A percentile compares a stretch with the other conserved stretches of the same genome.
Evolutionary conservation across 2,888 invertebrate genomes (phyloP).

Genomic region (Drosophila anceps): DNA sequence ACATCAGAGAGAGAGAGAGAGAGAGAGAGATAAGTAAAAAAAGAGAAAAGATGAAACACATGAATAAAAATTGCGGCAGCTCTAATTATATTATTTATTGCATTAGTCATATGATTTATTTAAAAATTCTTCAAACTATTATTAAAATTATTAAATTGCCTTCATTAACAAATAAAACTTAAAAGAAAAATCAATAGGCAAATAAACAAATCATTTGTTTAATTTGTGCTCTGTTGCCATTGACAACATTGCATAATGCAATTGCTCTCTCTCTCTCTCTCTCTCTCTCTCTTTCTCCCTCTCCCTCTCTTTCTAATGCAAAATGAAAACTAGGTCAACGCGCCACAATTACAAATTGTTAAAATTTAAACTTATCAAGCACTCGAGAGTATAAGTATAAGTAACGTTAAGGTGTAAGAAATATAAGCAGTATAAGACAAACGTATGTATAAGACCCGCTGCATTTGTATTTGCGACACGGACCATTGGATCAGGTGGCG

Average conservation of each 20-base stretch:
- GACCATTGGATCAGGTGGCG: conserved; percentile 71
- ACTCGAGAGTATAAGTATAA: conserved; percentile 4
- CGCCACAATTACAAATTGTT: conserved; percentile 16
- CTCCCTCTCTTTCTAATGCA: no score
- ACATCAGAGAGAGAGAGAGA: conserved; percentile 6
- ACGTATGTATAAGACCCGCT: conserved; percentile 9
- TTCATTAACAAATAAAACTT: no score
- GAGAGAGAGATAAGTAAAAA: background rate
- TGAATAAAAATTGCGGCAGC: background rate
- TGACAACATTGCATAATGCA: conserved; percentile 57
- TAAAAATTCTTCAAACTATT: no score
- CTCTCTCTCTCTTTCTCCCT: no score
- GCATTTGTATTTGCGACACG: conserved; percentile 27
- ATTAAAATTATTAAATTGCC: no score
- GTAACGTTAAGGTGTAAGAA: no score
- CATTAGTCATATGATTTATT: conserved; percentile 9
- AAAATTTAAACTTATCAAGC: conserved; percentile 3
- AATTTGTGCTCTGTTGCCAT: conserved; percentile 32
- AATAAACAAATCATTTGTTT: conserved; percentile 34
- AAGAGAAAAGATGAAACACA: conserved; percentile 1
- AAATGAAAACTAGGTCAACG: conserved; percentile 47
- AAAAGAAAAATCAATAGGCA: conserved; percentile 51
- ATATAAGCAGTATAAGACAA: background rate
- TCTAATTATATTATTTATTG: background rate
- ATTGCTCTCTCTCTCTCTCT: no score